These are phyloP conservation scores for Macaria liturata DNA, from an alignment of 2,888 invertebrate species.

Conservation along the genomic window DNA sequence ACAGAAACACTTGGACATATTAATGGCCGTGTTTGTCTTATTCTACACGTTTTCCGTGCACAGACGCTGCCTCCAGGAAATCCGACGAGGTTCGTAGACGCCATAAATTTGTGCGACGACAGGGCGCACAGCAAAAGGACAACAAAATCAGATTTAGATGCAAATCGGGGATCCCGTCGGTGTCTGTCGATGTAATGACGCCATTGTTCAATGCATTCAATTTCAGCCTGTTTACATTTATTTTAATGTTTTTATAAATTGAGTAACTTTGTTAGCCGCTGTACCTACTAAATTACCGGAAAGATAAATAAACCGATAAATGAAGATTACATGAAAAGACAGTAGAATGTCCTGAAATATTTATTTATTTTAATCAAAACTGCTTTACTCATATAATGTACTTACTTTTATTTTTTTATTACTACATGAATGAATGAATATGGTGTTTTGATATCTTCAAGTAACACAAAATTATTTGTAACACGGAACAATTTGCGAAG, in stretches of 20 bases:
- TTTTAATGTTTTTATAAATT: not conserved
- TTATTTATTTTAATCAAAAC: no score
- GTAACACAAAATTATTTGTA: conserved; percentile 22
- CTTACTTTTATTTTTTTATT: no score
- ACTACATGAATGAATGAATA: no score
- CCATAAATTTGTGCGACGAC: conserved; percentile 13
- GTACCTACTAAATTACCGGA: no score
- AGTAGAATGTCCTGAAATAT: no score
- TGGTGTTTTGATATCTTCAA: no score
- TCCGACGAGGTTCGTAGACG: conserved; percentile 10
- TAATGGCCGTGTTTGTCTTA: conserved; percentile 47
- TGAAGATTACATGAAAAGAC: no score
- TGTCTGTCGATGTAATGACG: conserved; percentile 9
- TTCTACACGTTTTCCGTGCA: conserved; percentile 16
- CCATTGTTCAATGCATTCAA: conserved; percentile 11
- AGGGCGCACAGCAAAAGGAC: conserved; percentile 3
- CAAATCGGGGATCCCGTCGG: conserved; percentile 7
- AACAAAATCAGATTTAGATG: conserved; percentile 18
- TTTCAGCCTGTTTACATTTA: conserved; percentile 8
- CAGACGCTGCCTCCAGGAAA: conserved; percentile 9
- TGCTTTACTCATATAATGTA: no score
- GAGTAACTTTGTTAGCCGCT: no score
- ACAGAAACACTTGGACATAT: conserved; percentile 45
- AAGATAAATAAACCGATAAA: no score
- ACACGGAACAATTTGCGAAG: conserved; percentile 18